Evolutionary conservation across 2,888 invertebrate species (phyloP).

Genomic region (Myathropa florea): DNA sequence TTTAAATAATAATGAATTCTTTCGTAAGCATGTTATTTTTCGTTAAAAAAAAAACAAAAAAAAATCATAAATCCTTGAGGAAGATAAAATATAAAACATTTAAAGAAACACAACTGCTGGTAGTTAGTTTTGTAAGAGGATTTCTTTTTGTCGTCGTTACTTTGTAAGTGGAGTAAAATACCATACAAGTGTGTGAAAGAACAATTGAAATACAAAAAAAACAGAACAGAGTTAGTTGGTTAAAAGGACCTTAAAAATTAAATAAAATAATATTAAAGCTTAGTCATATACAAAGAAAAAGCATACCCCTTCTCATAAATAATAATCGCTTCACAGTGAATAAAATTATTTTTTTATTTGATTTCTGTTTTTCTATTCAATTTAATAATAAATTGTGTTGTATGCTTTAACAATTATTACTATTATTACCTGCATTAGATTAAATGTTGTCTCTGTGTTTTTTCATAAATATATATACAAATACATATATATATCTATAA

Average conservation of each 20-base stretch:
- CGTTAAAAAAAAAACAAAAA: not conserved
- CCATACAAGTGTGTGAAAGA: constrained; percentile 46
- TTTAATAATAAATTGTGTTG: constrained; percentile 6
- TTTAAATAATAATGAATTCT: too few species aligned
- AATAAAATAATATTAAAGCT: constrained; percentile 23
- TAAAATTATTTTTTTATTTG: not conserved
- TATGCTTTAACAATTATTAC: constrained; percentile 36
- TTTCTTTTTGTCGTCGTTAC: not conserved
- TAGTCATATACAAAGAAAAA: constrained; percentile 9
- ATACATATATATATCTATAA: constrained; percentile 20
- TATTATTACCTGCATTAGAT: constrained; percentile 70
- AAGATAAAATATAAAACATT: not conserved
- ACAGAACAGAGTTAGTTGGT: constrained; percentile 59
- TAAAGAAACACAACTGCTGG: constrained; percentile 16
- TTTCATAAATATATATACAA: constrained; percentile 10
- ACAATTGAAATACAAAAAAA: not conserved
- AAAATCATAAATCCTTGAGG: not conserved
- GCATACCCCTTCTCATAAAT: constrained; percentile 21
- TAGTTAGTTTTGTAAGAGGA: constrained; percentile 52
- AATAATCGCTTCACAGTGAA: constrained; percentile 15
- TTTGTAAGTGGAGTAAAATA: not conserved
- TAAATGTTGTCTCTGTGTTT: constrained; percentile 68
- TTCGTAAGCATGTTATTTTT: not conserved
- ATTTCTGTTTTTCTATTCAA: constrained; percentile 15
- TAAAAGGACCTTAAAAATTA: constrained; percentile 61